Base-by-base conservation (phyloP, 2,888 invertebrate genomes). In the Stenolophus ochropezus region DNA sequence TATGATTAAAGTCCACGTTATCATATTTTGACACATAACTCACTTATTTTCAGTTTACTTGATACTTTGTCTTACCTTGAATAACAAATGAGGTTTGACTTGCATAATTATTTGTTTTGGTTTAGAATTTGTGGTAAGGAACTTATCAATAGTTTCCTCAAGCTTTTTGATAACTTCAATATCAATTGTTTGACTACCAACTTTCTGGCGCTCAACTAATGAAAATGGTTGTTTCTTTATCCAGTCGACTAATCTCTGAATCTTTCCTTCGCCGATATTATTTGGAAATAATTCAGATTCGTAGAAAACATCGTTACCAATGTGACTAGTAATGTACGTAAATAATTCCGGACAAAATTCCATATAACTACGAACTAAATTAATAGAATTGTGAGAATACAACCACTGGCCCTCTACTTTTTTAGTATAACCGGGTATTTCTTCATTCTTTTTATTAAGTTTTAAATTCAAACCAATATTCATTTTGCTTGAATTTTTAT, bases 401-500 rank as follows among this genome's bases (percentile, higher is more conserved):
- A 92, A 89, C 98, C 98, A 98, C 53, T 90, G 91, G n/a, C 91
- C 91, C 0, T 91, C 90, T n/a, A 85, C 82, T 84, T 94, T 95
- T 75, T 92, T 94, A 0, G 97, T 96, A 88, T 94, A 98, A 27
- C 98, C 97, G 0, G 95, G 93, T 0, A 95, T 91, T 86, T 94
- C 94, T 87, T 92, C 92, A 84, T 93, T 93, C 92, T 93, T 86
- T 87, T 96, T 97, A 83, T 94, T 96, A 86, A 95, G 96, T 89
- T 98, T 98, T 20, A 99, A 91, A 88, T 97, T 96, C 61, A 99
- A 91, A 0, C 98, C 99, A 25, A 98, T 92, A 87, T 98, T 98
- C 14, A 94, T 88, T 87, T 93, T 94, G 84, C 88, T 90, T 71
- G 89, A 86, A 23, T 88, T 89, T 42, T 91, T 91, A 84, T 91